Evolutionary conservation across 2,113 vertebrate species (phyloP).

Genomic region (Phylloscopus trochilus): DNA sequence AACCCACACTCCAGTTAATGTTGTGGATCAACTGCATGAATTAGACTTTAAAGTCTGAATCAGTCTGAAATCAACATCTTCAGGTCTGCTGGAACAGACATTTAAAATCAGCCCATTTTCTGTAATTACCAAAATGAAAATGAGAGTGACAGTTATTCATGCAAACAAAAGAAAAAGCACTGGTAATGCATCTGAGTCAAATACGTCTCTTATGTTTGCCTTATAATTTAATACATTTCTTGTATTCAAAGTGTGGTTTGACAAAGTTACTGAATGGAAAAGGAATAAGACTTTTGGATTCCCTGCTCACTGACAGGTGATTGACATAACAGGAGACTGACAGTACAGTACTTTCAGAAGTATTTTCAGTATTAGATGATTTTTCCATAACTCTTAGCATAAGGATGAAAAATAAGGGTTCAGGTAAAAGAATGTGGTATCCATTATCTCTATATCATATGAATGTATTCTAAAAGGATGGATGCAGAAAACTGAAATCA

Average conservation of each 20-base stretch:
- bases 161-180: background rate
- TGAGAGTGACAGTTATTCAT: slow-evolving; percentile 7
- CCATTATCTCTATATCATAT: background rate
- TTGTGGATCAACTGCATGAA: slow-evolving; percentile 10
- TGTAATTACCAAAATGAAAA: slow-evolving; percentile 17
- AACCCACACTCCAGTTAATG: slow-evolving; percentile 23
- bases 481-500: background rate
- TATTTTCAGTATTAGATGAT: background rate
- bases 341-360: background rate
- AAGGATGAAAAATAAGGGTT: background rate
- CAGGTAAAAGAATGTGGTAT: background rate
- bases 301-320: background rate
- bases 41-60: slow-evolving; percentile 33
- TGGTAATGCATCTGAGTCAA: background rate
- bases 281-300: background rate
- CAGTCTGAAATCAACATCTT: slow-evolving; percentile 18
- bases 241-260: background rate
- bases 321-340: background rate
- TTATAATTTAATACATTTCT: background rate
- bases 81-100: slow-evolving; percentile 3
- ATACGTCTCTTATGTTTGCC: background rate
- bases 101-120: slow-evolving; percentile 7
- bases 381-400: background rate
- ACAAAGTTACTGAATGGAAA: background rate
- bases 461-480: background rate